Conservation (phyloP, 1,140 invertebrate genomes). For the Ips nitidus region DNA sequence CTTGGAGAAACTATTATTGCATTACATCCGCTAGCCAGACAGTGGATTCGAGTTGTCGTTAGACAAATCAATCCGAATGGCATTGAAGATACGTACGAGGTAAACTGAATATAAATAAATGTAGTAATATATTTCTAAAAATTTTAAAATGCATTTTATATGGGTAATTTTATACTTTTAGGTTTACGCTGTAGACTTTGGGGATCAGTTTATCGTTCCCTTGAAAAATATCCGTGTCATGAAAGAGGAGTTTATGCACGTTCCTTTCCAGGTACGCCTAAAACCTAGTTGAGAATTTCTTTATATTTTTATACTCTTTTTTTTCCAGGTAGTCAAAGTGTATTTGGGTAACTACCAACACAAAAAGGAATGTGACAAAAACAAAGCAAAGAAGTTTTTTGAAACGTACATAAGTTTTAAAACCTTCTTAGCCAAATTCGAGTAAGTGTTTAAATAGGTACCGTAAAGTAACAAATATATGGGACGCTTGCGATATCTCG, state of each 20-base stretch:
- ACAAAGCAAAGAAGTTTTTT: slow-evolving; percentile 30
- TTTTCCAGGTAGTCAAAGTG: slow-evolving; percentile 16
- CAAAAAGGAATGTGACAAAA: slow-evolving; percentile 11
- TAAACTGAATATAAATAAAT: not conserved
- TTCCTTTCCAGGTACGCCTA: slow-evolving; percentile 37
- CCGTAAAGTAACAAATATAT: not conserved
- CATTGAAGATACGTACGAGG: not conserved
- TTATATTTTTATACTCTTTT: not conserved
- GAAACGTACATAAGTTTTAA: slow-evolving; percentile 21
- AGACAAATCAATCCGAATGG: slow-evolving; percentile 9
- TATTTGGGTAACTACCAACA: slow-evolving; percentile 33
- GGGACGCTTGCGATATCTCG: no score
- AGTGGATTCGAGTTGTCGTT: slow-evolving; percentile 34
- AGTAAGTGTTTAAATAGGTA: slow-evolving; percentile 18
- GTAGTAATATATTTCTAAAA: not conserved
- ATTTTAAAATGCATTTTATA: not conserved
- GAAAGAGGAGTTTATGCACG: slow-evolving; percentile 31
- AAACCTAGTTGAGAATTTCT: not conserved
- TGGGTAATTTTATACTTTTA: slow-evolving; percentile 13
- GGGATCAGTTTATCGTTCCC: slow-evolving; percentile 17
- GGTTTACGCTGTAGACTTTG: slow-evolving; percentile 38
- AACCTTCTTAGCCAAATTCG: slow-evolving; percentile 23
- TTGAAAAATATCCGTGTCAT: slow-evolving; percentile 32
- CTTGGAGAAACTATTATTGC: slow-evolving; percentile 42
- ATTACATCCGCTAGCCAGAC: slow-evolving; percentile 23